These are phyloP conservation scores for Drosophila quinaria DNA, from an alignment of 2,888 invertebrate species.

Conservation along the genomic window DNA sequence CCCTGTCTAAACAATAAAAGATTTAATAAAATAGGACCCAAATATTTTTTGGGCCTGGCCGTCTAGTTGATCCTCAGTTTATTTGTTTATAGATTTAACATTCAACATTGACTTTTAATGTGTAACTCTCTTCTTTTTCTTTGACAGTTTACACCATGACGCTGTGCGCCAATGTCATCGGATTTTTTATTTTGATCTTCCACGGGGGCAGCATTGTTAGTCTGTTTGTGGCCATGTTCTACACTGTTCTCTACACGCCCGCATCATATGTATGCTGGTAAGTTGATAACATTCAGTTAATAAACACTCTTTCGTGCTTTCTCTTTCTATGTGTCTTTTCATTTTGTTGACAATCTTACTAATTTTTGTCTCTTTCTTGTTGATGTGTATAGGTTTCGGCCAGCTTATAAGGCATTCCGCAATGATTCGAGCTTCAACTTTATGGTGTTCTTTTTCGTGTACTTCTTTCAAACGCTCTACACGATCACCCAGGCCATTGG, in stretches of 20 bases:
- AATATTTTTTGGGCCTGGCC: no score
- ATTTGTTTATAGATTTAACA: not conserved
- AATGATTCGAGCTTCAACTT: slow-evolving; percentile 99
- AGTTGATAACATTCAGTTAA: slow-evolving; percentile 31
- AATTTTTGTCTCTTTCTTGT: slow-evolving; percentile 13
- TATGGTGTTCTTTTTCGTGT: slow-evolving; percentile 99
- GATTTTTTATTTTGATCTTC: slow-evolving; percentile 92
- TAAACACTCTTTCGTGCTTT: not conserved
- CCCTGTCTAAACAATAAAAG: no score
- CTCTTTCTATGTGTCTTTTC: not conserved
- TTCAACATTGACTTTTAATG: not conserved
- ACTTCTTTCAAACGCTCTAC: slow-evolving; percentile 97
- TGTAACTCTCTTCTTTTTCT: not conserved
- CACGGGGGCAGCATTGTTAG: slow-evolving; percentile 88
- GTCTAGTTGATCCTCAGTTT: no score
- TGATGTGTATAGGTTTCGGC: slow-evolving; percentile 89
- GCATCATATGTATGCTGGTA: slow-evolving; percentile 99
- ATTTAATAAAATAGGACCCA: no score
- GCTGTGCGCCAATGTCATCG: slow-evolving; percentile 94
- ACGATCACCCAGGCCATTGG: slow-evolving; percentile 96
- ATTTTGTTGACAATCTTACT: not conserved
- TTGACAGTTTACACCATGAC: slow-evolving; percentile 94
- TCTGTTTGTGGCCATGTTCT: slow-evolving; percentile 95
- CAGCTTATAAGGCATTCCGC: slow-evolving; percentile 99
- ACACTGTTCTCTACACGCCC: slow-evolving; percentile 95